A percentile compares a stretch with the other conserved stretches of the same genome.
These are phyloP conservation scores for Podarcis lilfordi DNA, from an alignment of 2,797 vertebrate genomes.

Conservation along the genomic window DNA sequence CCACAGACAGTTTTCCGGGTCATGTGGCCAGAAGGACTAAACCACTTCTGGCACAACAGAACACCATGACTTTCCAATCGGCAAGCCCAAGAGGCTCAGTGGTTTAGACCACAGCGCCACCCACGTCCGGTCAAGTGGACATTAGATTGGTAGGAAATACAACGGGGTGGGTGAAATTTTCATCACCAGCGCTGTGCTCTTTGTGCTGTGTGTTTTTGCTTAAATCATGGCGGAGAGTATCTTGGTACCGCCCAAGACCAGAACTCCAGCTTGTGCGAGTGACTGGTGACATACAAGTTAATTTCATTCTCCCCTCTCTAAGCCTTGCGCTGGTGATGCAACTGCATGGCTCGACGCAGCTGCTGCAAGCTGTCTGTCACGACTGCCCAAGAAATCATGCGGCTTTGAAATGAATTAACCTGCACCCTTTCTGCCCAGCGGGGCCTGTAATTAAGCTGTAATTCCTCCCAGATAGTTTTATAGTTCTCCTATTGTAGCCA, in stretches of 20 bases:
- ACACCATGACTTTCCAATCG: too few species aligned
- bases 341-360: slow-evolving; percentile 39
- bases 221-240: neutral
- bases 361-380: slow-evolving; percentile 51
- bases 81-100: too few species aligned
- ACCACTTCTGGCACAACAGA: too few species aligned
- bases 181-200: neutral
- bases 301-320: slow-evolving; percentile 46
- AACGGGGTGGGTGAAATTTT: too few species aligned
- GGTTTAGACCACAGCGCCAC: too few species aligned
- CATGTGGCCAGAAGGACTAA: too few species aligned
- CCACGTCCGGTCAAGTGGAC: too few species aligned
- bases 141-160: too few species aligned
- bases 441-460: slow-evolving; percentile 70
- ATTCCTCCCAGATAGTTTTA: slow-evolving; percentile 59
- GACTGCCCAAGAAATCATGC: slow-evolving; percentile 52
- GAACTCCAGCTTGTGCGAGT: neutral
- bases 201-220: neutral
- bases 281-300: slow-evolving; percentile 27
- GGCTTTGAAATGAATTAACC: slow-evolving; percentile 73
- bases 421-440: slow-evolving; percentile 59
- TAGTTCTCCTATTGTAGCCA: slow-evolving; percentile 46
- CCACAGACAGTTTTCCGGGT: too few species aligned
- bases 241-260: neutral
- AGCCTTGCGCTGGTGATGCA: slow-evolving; percentile 28